Evolutionary conservation across 2,113 vertebrate species (phyloP), one percentile per base, ranked within the genome.

Genomic region (Climacteris rufus): DNA sequence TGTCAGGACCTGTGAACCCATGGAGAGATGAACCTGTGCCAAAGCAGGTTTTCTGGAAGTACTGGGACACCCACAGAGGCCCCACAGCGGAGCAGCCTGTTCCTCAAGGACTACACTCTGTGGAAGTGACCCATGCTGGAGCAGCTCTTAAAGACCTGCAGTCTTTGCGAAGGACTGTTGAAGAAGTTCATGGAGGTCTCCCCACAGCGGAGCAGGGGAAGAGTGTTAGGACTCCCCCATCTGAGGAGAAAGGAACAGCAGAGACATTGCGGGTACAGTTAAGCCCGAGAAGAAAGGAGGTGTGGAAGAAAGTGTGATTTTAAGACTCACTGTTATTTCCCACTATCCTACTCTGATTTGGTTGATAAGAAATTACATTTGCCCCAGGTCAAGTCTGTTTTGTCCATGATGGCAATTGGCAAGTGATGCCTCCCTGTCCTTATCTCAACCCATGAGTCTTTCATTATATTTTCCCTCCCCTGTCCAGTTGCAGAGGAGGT

Each of bases 391-490:
- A 7, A 49, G 21, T 31, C 30, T 31, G 11, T 63, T 79, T 79
- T 42, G 28, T 17, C 6, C 14, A 35, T 35, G 24, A 64, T 15
- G 13, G 21, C 30, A 42, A 42, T 1, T 47, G 30, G 40, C 11
- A 53, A 54, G 30, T 17, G 6, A 49, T 31, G n/a, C 64, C 21
- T 71, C 9, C 31, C n/a, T 45, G 24, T 49, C n/a, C 31, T 49
- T 49, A 12, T 56, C 13, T 40, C 0, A 0, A 47, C 39, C n/a
- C 30, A n/a, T 0, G 1, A 74, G 31, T 10, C 27, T 56, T 39
- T 35, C 18, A 13, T 35, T 71, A 4, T 18, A 53, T 44, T 60
- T 78, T 86, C 16, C 35, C 5, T 71, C 33, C 17, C 4, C 11
- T 56, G 17, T 44, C 10, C 25, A 60, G 25, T 6, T 42, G 53